Conservation (phyloP, 2,797 vertebrate species). For the Hemibagrus guttatus region DNA sequence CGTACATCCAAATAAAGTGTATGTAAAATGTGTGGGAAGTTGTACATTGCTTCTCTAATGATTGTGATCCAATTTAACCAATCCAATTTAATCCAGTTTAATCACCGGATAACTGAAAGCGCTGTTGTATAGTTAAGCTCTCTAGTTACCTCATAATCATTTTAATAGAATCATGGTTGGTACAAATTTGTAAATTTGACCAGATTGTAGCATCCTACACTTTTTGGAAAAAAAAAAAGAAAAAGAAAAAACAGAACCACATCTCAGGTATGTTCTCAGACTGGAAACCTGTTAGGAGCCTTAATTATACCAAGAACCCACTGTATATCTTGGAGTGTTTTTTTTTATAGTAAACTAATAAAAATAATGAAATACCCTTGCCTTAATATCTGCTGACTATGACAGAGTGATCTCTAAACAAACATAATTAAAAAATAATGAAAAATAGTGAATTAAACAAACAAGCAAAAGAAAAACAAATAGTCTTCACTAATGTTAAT, state of each 20-base stretch:
- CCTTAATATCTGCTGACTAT: no score
- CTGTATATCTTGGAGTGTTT: neutral
- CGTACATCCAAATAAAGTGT: no score
- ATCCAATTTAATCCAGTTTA: no score
- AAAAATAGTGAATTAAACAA: neutral
- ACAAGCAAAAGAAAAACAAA: neutral
- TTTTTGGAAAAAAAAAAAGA: neutral
- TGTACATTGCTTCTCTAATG: neutral
- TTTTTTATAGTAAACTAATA: neutral
- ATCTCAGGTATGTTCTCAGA: neutral
- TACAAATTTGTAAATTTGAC: neutral
- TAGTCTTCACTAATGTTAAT: neutral
- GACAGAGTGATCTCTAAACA: no score
- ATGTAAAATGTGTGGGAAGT: neutral
- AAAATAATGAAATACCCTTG: neutral
- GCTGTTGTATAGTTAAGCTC: neutral
- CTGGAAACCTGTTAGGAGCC: neutral
- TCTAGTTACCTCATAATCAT: neutral
- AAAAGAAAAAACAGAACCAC: no score
- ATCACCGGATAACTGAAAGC: neutral
- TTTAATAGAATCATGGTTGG: neutral
- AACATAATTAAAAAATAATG: no score
- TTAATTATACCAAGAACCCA: neutral
- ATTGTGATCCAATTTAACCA: neutral
- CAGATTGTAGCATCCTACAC: neutral